Conservation (phyloP, 2,888 invertebrate genomes). For the Poecilobothrus nobilitatus region DNA sequence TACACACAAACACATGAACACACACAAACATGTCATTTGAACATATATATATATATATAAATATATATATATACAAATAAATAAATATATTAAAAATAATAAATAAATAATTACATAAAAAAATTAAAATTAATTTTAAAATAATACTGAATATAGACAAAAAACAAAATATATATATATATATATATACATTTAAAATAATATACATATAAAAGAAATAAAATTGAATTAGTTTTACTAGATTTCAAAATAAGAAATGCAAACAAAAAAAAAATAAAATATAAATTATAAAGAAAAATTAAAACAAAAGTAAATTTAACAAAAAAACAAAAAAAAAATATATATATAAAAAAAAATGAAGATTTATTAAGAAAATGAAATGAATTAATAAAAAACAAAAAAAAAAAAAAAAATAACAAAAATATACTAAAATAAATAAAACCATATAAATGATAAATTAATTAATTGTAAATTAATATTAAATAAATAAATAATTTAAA, state of each 20-base stretch:
- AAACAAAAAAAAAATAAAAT: no score
- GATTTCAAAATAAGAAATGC: no score
- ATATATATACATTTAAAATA: no score
- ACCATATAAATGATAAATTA: conserved; percentile 25
- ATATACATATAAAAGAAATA: no score
- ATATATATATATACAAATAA: conserved; percentile 9
- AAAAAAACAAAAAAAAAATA: background rate
- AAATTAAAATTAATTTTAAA: conserved; percentile 21
- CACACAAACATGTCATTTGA: background rate
- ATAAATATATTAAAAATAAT: background rate
- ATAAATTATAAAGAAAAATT: no score
- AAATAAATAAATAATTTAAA: conserved; percentile 1
- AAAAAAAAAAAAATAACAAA: no score
- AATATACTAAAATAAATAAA: conserved; percentile 22
- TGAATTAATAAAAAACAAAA: conserved; percentile 13
- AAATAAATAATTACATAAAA: conserved; percentile 18
- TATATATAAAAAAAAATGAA: background rate
- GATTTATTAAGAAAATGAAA: background rate
- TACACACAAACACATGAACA: background rate
- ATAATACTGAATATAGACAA: background rate
- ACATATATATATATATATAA: background rate
- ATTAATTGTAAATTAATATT: conserved; percentile 18
- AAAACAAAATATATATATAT: conserved; percentile 16
- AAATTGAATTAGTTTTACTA: no score
- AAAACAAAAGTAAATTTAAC: no score